Conservation (phyloP, 2,797 vertebrate genomes). For the Fistularia commersonii region DNA sequence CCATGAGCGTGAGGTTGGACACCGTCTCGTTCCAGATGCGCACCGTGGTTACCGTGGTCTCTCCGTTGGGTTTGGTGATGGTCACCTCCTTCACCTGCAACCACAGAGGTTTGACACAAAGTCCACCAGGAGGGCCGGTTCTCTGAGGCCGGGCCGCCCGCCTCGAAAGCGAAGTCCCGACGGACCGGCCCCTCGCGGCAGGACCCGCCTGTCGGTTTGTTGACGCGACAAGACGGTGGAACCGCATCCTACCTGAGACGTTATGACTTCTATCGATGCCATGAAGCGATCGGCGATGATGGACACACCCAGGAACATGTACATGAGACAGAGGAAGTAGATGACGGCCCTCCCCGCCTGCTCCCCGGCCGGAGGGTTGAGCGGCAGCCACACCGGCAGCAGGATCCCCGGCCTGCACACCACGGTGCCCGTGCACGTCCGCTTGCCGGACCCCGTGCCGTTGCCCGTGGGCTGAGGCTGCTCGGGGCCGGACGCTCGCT, state of each 20-base stretch:
- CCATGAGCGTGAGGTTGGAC: conserved; percentile 96
- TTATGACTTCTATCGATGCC: conserved; percentile 97
- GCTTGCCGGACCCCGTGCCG: conserved; percentile 31
- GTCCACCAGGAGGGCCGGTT: not conserved
- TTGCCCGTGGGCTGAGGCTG: conserved; percentile 38
- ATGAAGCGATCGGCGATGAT: conserved; percentile 97
- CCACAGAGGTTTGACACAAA: not conserved
- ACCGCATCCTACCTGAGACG: conserved; percentile 82
- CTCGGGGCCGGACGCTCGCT: conserved; percentile 31
- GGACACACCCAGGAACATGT: conserved; percentile 94
- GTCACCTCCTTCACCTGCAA: conserved; percentile 90
- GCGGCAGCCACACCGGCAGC: conserved; percentile 87
- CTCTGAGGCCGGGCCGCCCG: too few relatives aligned
- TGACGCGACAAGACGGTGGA: not conserved
- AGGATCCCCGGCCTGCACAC: conserved; percentile 82
- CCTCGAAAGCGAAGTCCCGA: too few relatives aligned
- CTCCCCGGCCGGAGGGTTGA: conserved; percentile 82
- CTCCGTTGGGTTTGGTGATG: conserved; percentile 88
- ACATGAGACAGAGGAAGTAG: conserved; percentile 90
- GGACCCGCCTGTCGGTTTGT: not conserved
- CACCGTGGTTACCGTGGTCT: conserved; percentile 84
- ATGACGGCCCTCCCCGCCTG: conserved; percentile 83
- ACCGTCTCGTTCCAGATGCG: conserved; percentile 95
- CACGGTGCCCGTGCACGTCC: conserved; percentile 47
- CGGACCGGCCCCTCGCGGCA: too few relatives aligned